A percentile compares a stretch with the other conserved stretches of the same genome.
Evolutionary conservation across 92 coral and sea anemone species (phyloP).

Genomic region (Phenganax subtilis): DNA sequence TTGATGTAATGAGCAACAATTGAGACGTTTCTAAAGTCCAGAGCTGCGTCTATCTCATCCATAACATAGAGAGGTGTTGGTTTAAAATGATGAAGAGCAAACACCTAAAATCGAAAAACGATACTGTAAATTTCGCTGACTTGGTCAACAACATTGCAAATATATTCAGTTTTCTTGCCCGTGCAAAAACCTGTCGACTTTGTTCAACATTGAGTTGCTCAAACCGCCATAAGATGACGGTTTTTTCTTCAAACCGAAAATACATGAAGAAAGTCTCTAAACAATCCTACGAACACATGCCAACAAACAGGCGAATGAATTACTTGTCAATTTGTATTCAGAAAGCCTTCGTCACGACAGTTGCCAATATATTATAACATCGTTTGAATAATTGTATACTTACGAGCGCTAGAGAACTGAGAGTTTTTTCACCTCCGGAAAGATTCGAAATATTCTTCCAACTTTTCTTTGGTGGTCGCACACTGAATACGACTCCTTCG

Average conservation of each 20-base stretch:
- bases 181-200: too few relatives aligned
- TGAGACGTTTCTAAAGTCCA: constrained; percentile 92
- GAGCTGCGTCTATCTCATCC: constrained; percentile 99
- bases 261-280: too few relatives aligned
- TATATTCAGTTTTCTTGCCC: too few relatives aligned
- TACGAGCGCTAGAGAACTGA: constrained; percentile 93
- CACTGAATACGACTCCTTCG: constrained; percentile 99
- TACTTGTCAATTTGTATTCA: too few relatives aligned
- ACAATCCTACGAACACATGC: too few relatives aligned
- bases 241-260: too few relatives aligned
- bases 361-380: neutral
- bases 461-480: constrained; percentile 96
- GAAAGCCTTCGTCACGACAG: too few relatives aligned
- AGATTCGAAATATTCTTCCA: constrained; percentile 98
- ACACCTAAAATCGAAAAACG: constrained; percentile 53
- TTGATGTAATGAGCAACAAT: constrained; percentile 97
- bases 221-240: too few relatives aligned
- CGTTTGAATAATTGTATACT: constrained; percentile 25
- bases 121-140: too few relatives aligned
- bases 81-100: constrained; percentile 91
- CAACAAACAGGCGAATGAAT: too few relatives aligned
- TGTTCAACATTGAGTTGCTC: too few relatives aligned
- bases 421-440: constrained; percentile 97
- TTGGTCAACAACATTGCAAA: too few relatives aligned
- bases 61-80: constrained; percentile 97